Evolutionary conservation across 2,797 vertebrate genomes (phyloP).

Genomic region (Potorous gilbertii): DNA sequence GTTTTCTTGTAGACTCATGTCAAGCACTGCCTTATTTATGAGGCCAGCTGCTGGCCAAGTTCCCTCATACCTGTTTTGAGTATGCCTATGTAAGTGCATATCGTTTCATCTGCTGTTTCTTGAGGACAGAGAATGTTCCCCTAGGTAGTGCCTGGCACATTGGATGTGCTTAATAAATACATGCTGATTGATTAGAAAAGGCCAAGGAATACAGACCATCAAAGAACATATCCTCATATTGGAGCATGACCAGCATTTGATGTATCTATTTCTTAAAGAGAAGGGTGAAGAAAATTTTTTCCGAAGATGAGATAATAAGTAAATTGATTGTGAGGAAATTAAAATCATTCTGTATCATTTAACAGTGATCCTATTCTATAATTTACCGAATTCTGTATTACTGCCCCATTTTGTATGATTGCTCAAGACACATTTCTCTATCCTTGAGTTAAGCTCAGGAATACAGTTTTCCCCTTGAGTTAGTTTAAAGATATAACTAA

Average conservation of each 20-base stretch:
- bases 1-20: neutral
- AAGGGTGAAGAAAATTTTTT: conserved; percentile 29
- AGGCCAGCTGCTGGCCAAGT: neutral
- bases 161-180: neutral
- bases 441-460: neutral
- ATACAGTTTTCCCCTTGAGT: neutral
- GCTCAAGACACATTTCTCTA: neutral
- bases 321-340: conserved; percentile 45
- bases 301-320: conserved; percentile 59
- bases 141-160: neutral
- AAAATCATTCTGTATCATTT: neutral
- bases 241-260: conserved; percentile 44
- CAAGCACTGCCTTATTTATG: neutral
- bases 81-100: neutral
- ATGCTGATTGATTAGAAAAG: neutral
- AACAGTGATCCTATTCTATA: neutral
- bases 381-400: neutral
- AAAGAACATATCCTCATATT: conserved; percentile 52
- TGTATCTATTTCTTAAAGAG: conserved; percentile 43
- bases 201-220: neutral
- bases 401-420: neutral
- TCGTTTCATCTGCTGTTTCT: neutral
- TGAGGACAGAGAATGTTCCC: neutral
- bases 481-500: neutral
- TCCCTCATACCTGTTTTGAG: neutral